Base-by-base conservation (phyloP, 2,888 invertebrate species). In the Brachyptera risi region DNA sequence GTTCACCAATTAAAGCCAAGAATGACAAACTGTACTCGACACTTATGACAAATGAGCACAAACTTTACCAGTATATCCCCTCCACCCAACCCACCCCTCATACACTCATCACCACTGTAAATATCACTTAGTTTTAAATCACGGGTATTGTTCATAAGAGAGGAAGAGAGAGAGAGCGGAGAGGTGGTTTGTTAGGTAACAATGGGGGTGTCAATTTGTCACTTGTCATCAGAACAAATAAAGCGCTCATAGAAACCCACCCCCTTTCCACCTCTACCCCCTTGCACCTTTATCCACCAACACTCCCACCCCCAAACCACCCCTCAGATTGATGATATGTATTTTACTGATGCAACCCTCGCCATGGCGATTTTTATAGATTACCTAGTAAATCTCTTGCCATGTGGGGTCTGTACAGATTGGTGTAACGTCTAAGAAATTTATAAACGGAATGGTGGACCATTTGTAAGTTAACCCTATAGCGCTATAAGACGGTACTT, bases 101-200 rank as follows among this genome's bases (percentile, higher is more conserved):
- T 15, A 5, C 38, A 17, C 51, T 54, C 54, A 37, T 21, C 54
- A 23, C 2, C 54, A 21, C 35, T 54, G 54, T 54, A 54, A 54
- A 54, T 54, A 54, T 54, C 54, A 54, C 54, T 54, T 54, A 54
- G 54, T 54, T 54, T 54, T 54, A 37, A 54, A 54, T 54, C 54
- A 54, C 37, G 19, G 37, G 35, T 54, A 54, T 54, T 54, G 54
- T 54, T 3, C 37, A 11, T 31, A 31, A 31, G 31, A 11, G n/a
- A n/a, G n/a, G n/a, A n/a, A n/a, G n/a, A n/a, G n/a, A n/a, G n/a
- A n/a, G 31, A 31, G 5, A 11, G 31, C 7, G 31, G n/a, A 51
- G 27, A 27, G 15, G 27, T 24, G 17, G 50, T 24, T 51, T 23
- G 7, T 3, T 51, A 9, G 19, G 31, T 19, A 11, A 54, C 54